These are phyloP conservation scores for Silurus asotus DNA, from an alignment of 2,113 vertebrate genomes.

Conservation along the genomic window DNA sequence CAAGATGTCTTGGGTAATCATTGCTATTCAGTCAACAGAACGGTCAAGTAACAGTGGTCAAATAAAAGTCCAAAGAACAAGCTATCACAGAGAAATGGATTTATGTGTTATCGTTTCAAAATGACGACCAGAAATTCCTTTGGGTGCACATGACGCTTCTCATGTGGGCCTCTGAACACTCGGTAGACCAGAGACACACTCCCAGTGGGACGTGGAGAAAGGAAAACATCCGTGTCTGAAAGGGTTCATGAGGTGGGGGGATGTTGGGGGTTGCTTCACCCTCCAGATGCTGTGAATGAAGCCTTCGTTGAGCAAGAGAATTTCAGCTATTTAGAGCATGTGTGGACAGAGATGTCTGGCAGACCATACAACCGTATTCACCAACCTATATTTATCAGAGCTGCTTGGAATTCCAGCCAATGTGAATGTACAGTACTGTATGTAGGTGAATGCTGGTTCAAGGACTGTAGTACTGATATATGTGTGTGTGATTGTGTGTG, in stretches of 20 bases:
- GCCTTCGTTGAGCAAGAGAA: constrained; percentile 58
- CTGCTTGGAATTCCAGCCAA: background rate
- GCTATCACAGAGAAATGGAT: background rate
- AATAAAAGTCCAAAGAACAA: background rate
- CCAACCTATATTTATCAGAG: constrained; percentile 20
- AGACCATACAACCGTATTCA: constrained; percentile 48
- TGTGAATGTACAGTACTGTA: background rate
- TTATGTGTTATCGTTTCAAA: background rate
- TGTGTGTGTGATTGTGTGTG: too few species aligned
- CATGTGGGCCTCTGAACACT: constrained; percentile 6
- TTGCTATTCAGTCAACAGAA: background rate
- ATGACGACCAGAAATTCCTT: background rate
- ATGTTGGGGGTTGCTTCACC: constrained; percentile 45
- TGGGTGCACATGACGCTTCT: constrained; percentile 2
- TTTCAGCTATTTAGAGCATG: constrained; percentile 50
- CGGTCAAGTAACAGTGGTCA: background rate
- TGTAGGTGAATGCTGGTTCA: background rate
- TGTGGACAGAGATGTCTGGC: constrained; percentile 54
- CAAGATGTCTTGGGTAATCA: background rate
- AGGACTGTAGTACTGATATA: background rate
- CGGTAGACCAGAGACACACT: constrained; percentile 7
- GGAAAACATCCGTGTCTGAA: constrained; percentile 25
- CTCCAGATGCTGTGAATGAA: constrained; percentile 59
- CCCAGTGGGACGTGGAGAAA: constrained; percentile 40
- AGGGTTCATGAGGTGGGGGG: constrained; percentile 15